Percentiles rank a stretch among this genome's conserved stretches.
Conservation (phyloP, 2,797 vertebrate species). For the Pantherophis vulpinus region DNA sequence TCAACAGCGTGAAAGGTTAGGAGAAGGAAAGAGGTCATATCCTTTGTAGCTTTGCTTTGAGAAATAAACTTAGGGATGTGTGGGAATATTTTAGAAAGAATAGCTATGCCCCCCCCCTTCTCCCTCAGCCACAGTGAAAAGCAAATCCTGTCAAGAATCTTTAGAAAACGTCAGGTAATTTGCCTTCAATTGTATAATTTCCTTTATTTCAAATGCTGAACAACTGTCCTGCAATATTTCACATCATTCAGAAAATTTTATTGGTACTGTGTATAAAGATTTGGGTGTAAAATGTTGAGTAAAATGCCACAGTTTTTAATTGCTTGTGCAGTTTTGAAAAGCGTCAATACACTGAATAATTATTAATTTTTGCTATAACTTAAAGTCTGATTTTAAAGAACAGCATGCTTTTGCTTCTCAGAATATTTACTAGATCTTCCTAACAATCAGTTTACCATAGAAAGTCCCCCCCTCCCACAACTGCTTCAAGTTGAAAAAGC, state of each 20-base stretch:
- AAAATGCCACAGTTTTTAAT: slow-evolving; percentile 44
- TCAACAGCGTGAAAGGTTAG: slow-evolving; percentile 79
- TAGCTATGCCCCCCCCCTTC: slow-evolving; percentile 55
- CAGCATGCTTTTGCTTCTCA: slow-evolving; percentile 14
- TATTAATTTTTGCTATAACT: slow-evolving; percentile 16
- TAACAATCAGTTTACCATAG: slow-evolving; percentile 29
- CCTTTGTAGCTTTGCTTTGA: slow-evolving; percentile 76
- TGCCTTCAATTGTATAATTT: slow-evolving; percentile 56
- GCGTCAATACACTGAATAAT: slow-evolving; percentile 24
- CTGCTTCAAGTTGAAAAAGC: slow-evolving; percentile 25
- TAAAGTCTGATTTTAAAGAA: slow-evolving; percentile 5
- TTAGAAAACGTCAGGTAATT: slow-evolving; percentile 58
- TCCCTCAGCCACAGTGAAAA: slow-evolving; percentile 66
- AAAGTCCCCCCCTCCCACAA: slow-evolving; percentile 32
- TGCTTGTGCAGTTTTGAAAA: background rate
- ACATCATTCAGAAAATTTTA: slow-evolving; percentile 57
- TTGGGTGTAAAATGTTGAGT: slow-evolving; percentile 39
- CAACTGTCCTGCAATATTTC: slow-evolving; percentile 45
- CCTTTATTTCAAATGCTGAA: slow-evolving; percentile 58
- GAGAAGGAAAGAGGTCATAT: slow-evolving; percentile 77
- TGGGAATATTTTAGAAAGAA: slow-evolving; percentile 81
- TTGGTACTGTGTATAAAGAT: slow-evolving; percentile 52
- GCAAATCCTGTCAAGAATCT: slow-evolving; percentile 70
- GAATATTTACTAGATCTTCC: slow-evolving; percentile 2
- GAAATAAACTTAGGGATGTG: slow-evolving; percentile 79